Conservation (phyloP, 2,888 invertebrate species). For the Macrosoma leucophasiata region DNA sequence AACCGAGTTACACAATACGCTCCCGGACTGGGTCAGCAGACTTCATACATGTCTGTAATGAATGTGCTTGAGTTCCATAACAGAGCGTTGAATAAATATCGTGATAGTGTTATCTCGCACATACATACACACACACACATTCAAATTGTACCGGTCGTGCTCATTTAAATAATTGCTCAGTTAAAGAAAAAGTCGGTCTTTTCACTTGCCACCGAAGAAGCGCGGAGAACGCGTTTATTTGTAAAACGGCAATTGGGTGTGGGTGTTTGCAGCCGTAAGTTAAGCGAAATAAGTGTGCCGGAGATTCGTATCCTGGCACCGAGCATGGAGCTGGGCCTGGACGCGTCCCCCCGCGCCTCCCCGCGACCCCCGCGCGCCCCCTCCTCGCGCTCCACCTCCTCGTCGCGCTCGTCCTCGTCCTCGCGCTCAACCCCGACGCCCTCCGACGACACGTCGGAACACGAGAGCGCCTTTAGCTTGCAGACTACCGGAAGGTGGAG, state of each 20-base stretch:
- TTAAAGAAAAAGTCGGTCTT: too few relatives aligned
- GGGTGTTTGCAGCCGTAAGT: conserved; percentile 77
- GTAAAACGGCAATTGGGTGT: conserved; percentile 16
- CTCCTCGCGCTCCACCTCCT: conserved; percentile 20
- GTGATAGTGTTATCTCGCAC: too few relatives aligned
- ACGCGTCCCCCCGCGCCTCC: conserved; percentile 61
- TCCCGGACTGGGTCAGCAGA: too few relatives aligned
- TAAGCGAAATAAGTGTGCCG: conserved; percentile 84
- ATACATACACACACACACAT: too few relatives aligned
- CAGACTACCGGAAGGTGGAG: conserved; percentile 63
- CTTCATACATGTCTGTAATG: too few relatives aligned
- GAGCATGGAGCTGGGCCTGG: conserved; percentile 87
- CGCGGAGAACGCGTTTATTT: too few relatives aligned
- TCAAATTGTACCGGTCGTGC: too few relatives aligned
- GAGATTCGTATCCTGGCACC: conserved; percentile 89
- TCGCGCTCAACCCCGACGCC: conserved; percentile 17
- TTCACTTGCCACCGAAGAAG: too few relatives aligned
- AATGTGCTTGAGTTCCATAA: too few relatives aligned
- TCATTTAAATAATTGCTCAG: too few relatives aligned
- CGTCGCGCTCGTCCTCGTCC: conserved; percentile 31
- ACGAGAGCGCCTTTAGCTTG: conserved; percentile 72
- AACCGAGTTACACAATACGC: too few relatives aligned
- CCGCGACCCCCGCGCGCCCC: conserved; percentile 23
- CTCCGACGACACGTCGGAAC: conserved; percentile 64
- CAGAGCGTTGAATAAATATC: too few relatives aligned